Evolutionary conservation across 2,113 vertebrate genomes (phyloP), one percentile per base, ranked within the genome.

Genomic region (Anguilla rostrata): DNA sequence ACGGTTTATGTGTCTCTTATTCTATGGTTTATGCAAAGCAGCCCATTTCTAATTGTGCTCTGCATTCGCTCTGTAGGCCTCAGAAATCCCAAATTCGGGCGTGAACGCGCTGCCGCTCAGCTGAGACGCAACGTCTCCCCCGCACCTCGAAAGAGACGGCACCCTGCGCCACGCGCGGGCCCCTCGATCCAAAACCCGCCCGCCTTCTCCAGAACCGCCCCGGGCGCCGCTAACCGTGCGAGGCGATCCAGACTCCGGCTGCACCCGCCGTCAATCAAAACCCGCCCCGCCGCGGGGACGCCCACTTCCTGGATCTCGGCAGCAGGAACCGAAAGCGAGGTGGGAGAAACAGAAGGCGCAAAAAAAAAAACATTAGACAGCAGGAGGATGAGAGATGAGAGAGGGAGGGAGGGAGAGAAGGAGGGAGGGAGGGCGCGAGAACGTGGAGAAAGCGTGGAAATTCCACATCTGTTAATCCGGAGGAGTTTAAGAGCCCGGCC

Each of bases 401-500:
- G 87, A 84, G 83, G 86, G 75, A 83, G 63, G 40, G 86, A 41
- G 66, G 85, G 41, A 40, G 46, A 22, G 16, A 82, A 89, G n/a
- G 88, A 71, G 39, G 43, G 86, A 83, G 83, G 57, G 56, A 78
- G 85, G 41, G 46, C 40, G 22, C 71, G 85, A 56, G 46, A 53
- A 15, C 71, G 40, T 29, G 83, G 82, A 43, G 41, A 71, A 86
- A 87, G 90, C 83, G 87, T 46, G 41, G 81, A 89, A 87, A 85
- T 82, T 85, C 71, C 87, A 91, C 91, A 94, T 92, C 89, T 92
- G 91, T 87, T 90, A 83, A 91, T 91, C 90, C 88, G 89, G 90
- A 93, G 88, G 89, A 91, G 86, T 84, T 88, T 86, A 89, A 91
- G 88, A 90, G 82, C 89, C 86, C 86, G 87, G 90, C 88, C 87